These are phyloP conservation scores for Enteromius unitaeniatus DNA, from an alignment of 2,797 vertebrate genomes.

Conservation along the genomic window DNA sequence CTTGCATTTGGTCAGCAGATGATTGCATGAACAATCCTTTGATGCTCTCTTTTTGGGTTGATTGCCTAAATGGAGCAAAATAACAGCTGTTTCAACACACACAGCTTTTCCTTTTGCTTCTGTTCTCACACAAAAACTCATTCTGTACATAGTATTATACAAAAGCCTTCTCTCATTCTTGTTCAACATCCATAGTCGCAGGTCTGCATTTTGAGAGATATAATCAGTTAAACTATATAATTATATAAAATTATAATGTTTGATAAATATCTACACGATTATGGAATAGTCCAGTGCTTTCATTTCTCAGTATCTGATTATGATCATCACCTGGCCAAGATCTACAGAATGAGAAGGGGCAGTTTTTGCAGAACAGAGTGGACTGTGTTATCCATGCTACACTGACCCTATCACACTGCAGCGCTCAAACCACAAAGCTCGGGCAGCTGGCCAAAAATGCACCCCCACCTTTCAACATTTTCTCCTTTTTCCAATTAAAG, in stretches of 20 bases:
- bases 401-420: conserved; percentile 65
- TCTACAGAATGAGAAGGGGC: background rate
- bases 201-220: background rate
- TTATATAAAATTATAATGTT: background rate
- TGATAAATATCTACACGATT: background rate
- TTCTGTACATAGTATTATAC: conserved; percentile 55
- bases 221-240: background rate
- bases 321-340: conserved; percentile 10
- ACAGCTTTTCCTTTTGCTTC: conserved; percentile 32
- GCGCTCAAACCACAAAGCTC: conserved; percentile 63
- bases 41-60: conserved; percentile 34
- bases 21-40: conserved; percentile 29
- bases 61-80: conserved; percentile 27
- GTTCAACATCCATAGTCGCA: conserved; percentile 11
- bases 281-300: background rate
- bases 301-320: background rate
- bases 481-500: conserved; percentile 69
- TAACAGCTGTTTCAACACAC: conserved; percentile 58
- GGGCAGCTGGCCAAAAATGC: conserved; percentile 66
- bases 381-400: conserved; percentile 44
- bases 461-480: conserved; percentile 30
- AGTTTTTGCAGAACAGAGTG: conserved; percentile 33
- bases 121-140: conserved; percentile 47
- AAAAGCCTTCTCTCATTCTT: conserved; percentile 31
- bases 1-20: conserved; percentile 39